Evolutionary conservation across 2,888 invertebrate genomes (phyloP).

Genomic region (Isotomurus palustris): DNA sequence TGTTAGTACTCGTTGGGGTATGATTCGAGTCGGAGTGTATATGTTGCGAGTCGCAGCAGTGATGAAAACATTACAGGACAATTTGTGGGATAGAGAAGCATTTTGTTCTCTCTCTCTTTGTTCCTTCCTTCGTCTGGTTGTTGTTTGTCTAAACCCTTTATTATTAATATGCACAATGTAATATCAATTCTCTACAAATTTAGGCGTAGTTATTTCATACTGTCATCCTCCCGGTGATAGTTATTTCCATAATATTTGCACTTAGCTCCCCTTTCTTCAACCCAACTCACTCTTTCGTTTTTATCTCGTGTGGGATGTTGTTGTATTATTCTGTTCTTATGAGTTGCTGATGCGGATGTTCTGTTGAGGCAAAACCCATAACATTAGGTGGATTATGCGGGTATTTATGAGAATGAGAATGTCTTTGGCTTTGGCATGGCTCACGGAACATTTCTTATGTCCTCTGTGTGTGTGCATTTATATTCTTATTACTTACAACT

Average conservation of each 20-base stretch:
- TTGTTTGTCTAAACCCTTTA: not conserved
- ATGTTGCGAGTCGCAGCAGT: no score
- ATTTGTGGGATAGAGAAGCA: not conserved
- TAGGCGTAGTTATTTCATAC: not conserved
- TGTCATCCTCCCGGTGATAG: not conserved
- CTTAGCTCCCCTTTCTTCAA: no score
- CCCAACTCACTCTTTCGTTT: no score
- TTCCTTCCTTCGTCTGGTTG: not conserved
- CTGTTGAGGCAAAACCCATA: not conserved
- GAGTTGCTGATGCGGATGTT: conserved; percentile 5
- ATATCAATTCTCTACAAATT: not conserved
- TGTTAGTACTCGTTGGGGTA: no score
- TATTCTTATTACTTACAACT: no score
- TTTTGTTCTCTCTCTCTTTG: not conserved
- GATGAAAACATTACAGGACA: conserved; percentile 1
- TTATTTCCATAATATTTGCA: no score
- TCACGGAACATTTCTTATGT: no score
- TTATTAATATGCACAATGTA: not conserved
- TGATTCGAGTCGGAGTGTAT: no score
- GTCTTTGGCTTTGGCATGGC: not conserved
- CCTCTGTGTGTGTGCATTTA: no score
- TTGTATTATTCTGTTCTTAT: not conserved
- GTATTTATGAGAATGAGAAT: conserved; percentile 7
- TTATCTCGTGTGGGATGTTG: no score
- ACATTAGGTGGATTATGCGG: conserved; percentile 12